Evolutionary conservation across 2,888 invertebrate species (phyloP).

Genomic region (Actias luna): DNA sequence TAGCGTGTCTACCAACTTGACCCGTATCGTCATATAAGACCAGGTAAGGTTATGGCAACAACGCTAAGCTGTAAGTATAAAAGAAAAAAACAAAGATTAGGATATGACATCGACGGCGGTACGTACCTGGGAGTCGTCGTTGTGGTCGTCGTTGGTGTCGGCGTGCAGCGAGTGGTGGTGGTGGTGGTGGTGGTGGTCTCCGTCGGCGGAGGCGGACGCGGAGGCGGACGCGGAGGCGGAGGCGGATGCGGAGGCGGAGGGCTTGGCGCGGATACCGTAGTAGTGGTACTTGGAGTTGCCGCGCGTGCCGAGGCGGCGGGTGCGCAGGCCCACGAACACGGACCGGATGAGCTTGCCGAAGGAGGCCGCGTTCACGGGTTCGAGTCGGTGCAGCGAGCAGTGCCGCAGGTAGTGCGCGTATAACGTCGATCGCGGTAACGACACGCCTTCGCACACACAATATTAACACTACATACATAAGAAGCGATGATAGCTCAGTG

Average conservation of each 20-base stretch:
- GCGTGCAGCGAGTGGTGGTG: slow-evolving; percentile 16
- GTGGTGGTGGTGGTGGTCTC: no score
- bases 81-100: no score
- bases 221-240: slow-evolving; percentile 18
- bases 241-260: slow-evolving; percentile 22
- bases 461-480: no score
- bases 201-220: slow-evolving; percentile 16
- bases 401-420: slow-evolving; percentile 99
- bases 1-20: no score
- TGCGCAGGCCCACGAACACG: slow-evolving; percentile 97
- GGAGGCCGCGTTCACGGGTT: slow-evolving; percentile 99
- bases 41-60: no score
- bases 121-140: slow-evolving; percentile 37
- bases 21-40: no score
- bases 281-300: slow-evolving; percentile 99
- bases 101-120: no score
- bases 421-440: slow-evolving; percentile 95
- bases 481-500: no score
- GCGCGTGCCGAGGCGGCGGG: slow-evolving; percentile 96
- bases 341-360: slow-evolving; percentile 99
- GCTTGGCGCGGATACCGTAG: slow-evolving; percentile 99
- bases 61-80: no score
- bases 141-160: slow-evolving; percentile 33
- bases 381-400: slow-evolving; percentile 95
- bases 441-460: slow-evolving; percentile 81